These are phyloP conservation scores for Tridacna crocea DNA, from an alignment of 2,888 invertebrate genomes.

Conservation along the genomic window DNA sequence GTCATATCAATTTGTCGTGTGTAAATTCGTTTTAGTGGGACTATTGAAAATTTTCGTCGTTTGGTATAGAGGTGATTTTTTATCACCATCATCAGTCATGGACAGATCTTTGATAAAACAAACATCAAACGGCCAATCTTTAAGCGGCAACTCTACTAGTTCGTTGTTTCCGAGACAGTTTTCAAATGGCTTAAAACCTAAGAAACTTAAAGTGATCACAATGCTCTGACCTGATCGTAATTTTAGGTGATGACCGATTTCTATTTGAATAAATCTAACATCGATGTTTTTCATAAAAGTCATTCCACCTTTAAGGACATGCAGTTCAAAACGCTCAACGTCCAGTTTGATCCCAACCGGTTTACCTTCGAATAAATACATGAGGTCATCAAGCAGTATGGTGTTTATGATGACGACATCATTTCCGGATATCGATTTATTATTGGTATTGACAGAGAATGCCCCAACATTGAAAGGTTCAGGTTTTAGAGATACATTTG, in stretches of 20 bases:
- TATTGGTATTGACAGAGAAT: conserved; percentile 48
- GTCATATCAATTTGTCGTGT: not conserved
- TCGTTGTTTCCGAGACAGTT: not conserved
- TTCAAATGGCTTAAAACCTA: not conserved
- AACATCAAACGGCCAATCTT: conserved; percentile 74
- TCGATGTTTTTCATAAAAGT: conserved; percentile 66
- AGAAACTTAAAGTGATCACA: conserved; percentile 52
- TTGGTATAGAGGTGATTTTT: no score
- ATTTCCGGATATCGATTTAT: not conserved
- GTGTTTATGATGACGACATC: conserved; percentile 50
- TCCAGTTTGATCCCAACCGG: conserved; percentile 75
- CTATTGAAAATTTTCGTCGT: not conserved
- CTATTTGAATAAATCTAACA: conserved; percentile 72
- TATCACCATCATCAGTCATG: no score
- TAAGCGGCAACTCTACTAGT: conserved; percentile 66
- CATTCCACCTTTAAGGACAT: conserved; percentile 60
- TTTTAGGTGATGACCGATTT: conserved; percentile 68
- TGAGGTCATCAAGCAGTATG: conserved; percentile 70
- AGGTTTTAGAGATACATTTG: conserved; percentile 58
- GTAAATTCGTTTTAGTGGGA: not conserved
- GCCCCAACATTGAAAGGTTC: conserved; percentile 68
- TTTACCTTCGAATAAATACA: conserved; percentile 47
- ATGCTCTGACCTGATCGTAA: conserved; percentile 55
- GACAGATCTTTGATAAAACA: conserved; percentile 39
- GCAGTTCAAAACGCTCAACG: conserved; percentile 72